Conservation (phyloP, 2,113 vertebrate species). For the Xiphophorus hellerii region DNA sequence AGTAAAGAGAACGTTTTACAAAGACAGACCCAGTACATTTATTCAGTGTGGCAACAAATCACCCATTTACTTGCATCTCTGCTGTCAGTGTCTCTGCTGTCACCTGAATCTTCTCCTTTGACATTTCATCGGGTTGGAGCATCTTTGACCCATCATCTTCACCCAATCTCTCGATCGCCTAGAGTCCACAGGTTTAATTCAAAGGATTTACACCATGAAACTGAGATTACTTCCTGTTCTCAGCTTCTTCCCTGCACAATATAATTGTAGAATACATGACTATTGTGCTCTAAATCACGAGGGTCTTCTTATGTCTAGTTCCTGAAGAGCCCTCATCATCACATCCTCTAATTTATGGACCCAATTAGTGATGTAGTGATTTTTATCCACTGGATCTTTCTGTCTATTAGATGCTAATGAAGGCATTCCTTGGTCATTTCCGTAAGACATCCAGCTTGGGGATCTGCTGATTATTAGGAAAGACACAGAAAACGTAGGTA, state of each 20-base stretch:
- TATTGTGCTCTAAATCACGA: slow-evolving; percentile 30
- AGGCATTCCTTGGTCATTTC: slow-evolving; percentile 89
- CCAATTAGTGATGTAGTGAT: slow-evolving; percentile 92
- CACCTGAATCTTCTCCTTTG: too few species aligned
- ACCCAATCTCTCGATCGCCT: too few species aligned
- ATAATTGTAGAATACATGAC: not conserved
- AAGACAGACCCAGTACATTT: too few species aligned
- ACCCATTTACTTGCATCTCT: too few species aligned
- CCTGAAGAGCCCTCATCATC: slow-evolving; percentile 84
- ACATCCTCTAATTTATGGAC: slow-evolving; percentile 79
- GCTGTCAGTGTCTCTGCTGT: too few species aligned
- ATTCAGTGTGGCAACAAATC: too few species aligned
- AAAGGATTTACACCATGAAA: too few species aligned
- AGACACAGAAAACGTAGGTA: slow-evolving; percentile 29
- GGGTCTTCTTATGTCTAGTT: slow-evolving; percentile 75
- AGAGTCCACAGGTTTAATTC: too few species aligned
- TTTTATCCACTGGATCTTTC: slow-evolving; percentile 91
- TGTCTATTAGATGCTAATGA: slow-evolving; percentile 92
- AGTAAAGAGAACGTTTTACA: too few species aligned
- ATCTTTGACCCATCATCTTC: too few species aligned
- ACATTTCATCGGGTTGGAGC: too few species aligned
- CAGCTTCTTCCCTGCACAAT: not conserved
- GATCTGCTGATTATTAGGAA: slow-evolving; percentile 50
- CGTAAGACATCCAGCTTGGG: slow-evolving; percentile 46
- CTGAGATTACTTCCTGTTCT: not conserved